phyloP scores from a whole-genome alignment of 2,113 vertebrate species.

The Tetraodon nigroviridis region DNA sequence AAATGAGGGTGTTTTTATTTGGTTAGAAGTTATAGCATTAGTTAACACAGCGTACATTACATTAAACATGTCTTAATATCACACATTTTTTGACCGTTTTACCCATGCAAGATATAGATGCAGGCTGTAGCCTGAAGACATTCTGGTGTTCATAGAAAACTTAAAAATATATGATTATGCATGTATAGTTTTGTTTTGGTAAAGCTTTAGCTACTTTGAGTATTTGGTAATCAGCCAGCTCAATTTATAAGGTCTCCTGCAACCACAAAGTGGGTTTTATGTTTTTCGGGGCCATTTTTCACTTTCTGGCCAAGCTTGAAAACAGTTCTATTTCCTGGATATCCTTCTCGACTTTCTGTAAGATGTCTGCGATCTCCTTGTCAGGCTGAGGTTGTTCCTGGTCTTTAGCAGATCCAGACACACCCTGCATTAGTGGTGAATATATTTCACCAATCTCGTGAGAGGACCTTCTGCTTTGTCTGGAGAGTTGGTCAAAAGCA shows the following conservation, averaged over 20 bases:
- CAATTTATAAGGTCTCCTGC: not conserved
- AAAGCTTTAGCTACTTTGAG: too few relatives aligned
- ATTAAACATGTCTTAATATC: not conserved
- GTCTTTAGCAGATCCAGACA: conserved; percentile 1
- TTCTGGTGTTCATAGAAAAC: too few relatives aligned
- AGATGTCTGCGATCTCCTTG: conserved; percentile 26
- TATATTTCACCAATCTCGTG: conserved; percentile 73
- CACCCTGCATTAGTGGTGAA: conserved; percentile 61
- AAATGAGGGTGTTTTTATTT: conserved; percentile 23
- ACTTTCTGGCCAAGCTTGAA: conserved; percentile 1
- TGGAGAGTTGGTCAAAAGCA: too few relatives aligned
- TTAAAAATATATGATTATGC: too few relatives aligned
- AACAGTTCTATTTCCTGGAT: conserved; percentile 16
- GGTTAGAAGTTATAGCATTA: conserved; percentile 8
- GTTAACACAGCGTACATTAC: not conserved
- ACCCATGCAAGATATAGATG: too few relatives aligned
- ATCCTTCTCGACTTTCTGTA: conserved; percentile 58
- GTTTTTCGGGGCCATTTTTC: conserved; percentile 21
- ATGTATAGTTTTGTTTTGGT: too few relatives aligned
- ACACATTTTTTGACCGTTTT: too few relatives aligned
- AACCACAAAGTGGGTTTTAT: conserved; percentile 1
- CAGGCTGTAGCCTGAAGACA: too few relatives aligned
- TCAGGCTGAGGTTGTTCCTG: conserved; percentile 11
- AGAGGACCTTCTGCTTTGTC: conserved; percentile 50
- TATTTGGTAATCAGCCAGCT: too few relatives aligned